phyloP scores from a whole-genome alignment of 1,140 invertebrate genomes.

The Drosophila tropicalis region DNA sequence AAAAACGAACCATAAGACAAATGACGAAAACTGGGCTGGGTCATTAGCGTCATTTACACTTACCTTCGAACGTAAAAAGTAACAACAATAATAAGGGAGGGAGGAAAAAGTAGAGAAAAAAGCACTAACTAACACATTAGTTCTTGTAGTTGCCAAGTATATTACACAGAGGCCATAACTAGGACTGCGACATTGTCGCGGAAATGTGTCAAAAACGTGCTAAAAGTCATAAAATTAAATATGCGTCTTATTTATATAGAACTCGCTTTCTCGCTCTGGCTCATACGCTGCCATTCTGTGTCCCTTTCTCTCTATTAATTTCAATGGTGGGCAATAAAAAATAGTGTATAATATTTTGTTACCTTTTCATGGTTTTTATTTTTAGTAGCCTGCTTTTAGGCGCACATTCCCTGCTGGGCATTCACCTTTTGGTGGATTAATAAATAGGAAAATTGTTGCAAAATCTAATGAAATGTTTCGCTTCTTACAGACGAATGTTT shows the following conservation, averaged over 20 bases:
- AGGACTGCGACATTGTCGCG: conserved; percentile 59
- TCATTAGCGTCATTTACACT: conserved; percentile 81
- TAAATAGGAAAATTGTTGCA: not conserved
- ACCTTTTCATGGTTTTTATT: conserved; percentile 42
- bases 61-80: conserved; percentile 40
- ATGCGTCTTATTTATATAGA: conserved; percentile 78
- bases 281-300: not conserved
- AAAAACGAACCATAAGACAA: conserved; percentile 52
- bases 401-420: conserved; percentile 98
- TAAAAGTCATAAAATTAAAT: conserved; percentile 82
- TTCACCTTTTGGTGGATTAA: not conserved
- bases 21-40: conserved; percentile 77
- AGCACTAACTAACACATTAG: conserved; percentile 12
- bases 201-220: conserved; percentile 82
- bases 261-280: conserved; percentile 22
- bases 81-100: not conserved
- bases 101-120: not conserved
- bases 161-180: conserved; percentile 14
- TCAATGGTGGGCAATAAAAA: conserved; percentile 65
- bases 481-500: conserved; percentile 91
- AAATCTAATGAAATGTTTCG: not conserved
- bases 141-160: conserved; percentile 19
- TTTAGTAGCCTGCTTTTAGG: conserved; percentile 85
- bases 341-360: conserved; percentile 42
- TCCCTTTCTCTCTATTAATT: conserved; percentile 1